Base-by-base conservation (phyloP, 2,113 vertebrate genomes). In the Engraulis encrasicolus region DNA sequence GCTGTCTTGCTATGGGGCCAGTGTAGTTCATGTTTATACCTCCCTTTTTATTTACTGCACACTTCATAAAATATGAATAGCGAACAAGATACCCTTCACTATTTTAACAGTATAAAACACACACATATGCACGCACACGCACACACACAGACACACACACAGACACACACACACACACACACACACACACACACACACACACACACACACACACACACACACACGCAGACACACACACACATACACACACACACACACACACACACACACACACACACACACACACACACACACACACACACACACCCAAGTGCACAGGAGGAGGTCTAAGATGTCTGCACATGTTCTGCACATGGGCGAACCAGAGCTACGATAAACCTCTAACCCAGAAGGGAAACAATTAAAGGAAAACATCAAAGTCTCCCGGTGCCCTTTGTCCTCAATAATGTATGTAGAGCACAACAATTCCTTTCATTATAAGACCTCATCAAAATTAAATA, bases 11-110 rank as follows among this genome's bases (percentile, higher is more conserved):
- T 15, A 9, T 5, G 45, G 77, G 40, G 23, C 4, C 18, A 12
- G n/a, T 19, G 7, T 2, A 27, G 31, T 78, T 58, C 17, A 20
- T 83, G 82, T 83, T 83, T 78, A 48, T 54, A n/a, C 19, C 80
- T 5, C 27, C 36, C 45, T 19, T 27, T 48, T 9, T 61, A n/a
- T 78, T 78, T 78, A 74, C 37, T 74, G 54, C 15, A 37, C 45
- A 18, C 49, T 9, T 81, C 50, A 52, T 58, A n/a, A 81, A 81
- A 81, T 81, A 81, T 54, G 27, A 36, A 52, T 81, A 48, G 78
- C 20, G 78, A 79, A 49, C 48, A 48, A 49, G 78, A 48, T 49
- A 79, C 48, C 23, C 38, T 48, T 79, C 23, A 49, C 27, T 79
- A 48, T 49, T 79, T 27, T 27, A 48, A 48, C 14, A 49, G 78